Evolutionary conservation across 2,113 vertebrate species (phyloP), one percentile per base, ranked within the genome.

Genomic region (Eretmodus cyanostictus): DNA sequence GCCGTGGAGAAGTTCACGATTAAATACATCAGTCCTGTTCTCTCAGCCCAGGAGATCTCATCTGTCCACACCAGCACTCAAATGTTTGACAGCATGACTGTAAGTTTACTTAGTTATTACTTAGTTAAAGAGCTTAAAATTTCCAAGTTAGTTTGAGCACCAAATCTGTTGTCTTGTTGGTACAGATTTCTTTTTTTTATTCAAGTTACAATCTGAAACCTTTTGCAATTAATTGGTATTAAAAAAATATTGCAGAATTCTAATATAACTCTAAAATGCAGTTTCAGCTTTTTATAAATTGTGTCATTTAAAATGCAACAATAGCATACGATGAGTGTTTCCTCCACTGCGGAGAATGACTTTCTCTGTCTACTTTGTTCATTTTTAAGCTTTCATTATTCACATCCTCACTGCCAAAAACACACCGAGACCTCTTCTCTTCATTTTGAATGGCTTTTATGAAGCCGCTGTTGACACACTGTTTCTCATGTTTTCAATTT

Each of bases 1-100:
- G 95, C 97, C 1, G 99, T 98, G 71, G 99, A 99, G 93, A 97
- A 97, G 95, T 99, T 99, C 94, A 99, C 98, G 34, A 98, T 97
- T 91, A 98, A 97, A 84, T 98, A 98, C 2, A 97, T 99, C 90
- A 99, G 98, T 86, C 96, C 87, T 1, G 96, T 99, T 79, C 98
- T 99, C 73, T 99, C 98, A 2, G 96, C 97, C 6, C 97, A 99
- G 95, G 98, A 99, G 95, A 99, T 99, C 89, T 94, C 97, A 34
- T 97, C 98, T 5, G 98, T 99, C 66, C 98, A 99, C 63, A 96
- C 94, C 82, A 99, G 98, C 96, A 98, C 97, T 1, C 97, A 98
- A 68, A 96, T 98, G 57, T 98, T 99, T 93, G 97, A 97, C 57
- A 98, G 97, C 96, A 99, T 99, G 98, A 98, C 96, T 84, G 99